phyloP scores from a whole-genome alignment of 2,888 invertebrate genomes.

The Sisyra terminalis region DNA sequence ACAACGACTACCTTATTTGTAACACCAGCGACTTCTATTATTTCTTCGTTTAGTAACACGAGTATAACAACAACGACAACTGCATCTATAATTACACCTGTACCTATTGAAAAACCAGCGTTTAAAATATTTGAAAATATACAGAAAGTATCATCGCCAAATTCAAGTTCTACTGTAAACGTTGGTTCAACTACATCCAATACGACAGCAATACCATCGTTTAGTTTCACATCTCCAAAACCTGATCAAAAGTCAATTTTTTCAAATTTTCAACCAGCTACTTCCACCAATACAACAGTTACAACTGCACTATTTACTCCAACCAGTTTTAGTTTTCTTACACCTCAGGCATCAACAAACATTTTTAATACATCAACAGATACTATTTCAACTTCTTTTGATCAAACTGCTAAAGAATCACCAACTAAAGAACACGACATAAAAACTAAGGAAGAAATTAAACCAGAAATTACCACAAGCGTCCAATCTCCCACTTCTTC shows the following conservation, averaged over 20 bases:
- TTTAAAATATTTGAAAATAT: neutral
- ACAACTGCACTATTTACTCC: slow-evolving; percentile 9
- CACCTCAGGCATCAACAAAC: neutral
- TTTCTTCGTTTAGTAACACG: neutral
- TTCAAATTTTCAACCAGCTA: neutral
- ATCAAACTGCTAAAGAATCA: neutral
- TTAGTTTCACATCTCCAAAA: neutral
- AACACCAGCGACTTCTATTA: neutral
- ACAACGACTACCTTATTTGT: slow-evolving; percentile 10
- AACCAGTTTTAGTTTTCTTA: slow-evolving; percentile 5
- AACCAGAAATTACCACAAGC: neutral
- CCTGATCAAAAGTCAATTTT: neutral
- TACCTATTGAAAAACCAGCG: neutral
- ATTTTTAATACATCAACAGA: neutral
- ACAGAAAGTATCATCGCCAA: neutral
- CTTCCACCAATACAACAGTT: neutral
- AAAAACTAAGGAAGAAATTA: neutral
- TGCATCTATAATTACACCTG: slow-evolving; percentile 5
- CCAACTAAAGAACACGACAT: too few relatives aligned
- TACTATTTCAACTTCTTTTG: neutral
- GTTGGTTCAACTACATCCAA: neutral
- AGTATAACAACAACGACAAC: slow-evolving; percentile 1
- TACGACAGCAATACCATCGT: neutral
- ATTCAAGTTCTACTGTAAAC: neutral
- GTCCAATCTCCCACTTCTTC: neutral